Conservation (phyloP, 2,113 vertebrate species). For the Chaenogobius annularis region DNA sequence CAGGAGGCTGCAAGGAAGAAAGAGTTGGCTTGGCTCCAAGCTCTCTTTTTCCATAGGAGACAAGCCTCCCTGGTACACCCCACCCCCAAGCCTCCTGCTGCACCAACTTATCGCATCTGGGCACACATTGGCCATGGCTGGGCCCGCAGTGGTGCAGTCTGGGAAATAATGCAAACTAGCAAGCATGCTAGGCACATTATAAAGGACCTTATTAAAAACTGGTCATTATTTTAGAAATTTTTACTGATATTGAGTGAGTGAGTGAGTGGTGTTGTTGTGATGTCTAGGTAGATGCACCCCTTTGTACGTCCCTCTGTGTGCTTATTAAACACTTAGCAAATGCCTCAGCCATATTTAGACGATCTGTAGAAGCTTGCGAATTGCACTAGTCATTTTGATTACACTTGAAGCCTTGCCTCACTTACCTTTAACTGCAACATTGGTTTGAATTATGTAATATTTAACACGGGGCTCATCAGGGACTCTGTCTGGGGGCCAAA, state of each 20-base stretch:
- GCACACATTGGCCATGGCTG: slow-evolving; percentile 70
- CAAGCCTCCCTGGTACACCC: slow-evolving; percentile 47
- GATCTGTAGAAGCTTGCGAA: slow-evolving; percentile 89
- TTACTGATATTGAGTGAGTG: not conserved
- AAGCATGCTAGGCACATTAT: slow-evolving; percentile 31
- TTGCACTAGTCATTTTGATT: slow-evolving; percentile 98
- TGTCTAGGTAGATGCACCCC: slow-evolving; percentile 43
- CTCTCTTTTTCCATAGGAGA: slow-evolving; percentile 64
- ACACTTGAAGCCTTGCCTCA: slow-evolving; percentile 60
- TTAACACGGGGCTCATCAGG: slow-evolving; percentile 69
- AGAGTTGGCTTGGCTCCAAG: slow-evolving; percentile 73
- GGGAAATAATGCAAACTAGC: slow-evolving; percentile 47
- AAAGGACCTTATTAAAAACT: slow-evolving; percentile 35
- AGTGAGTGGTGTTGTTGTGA: not conserved
- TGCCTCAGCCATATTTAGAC: slow-evolving; percentile 85
- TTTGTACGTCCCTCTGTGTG: not conserved
- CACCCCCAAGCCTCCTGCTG: slow-evolving; percentile 43
- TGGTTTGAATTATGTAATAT: slow-evolving; percentile 1
- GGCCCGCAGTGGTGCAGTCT: slow-evolving; percentile 59
- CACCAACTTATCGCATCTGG: slow-evolving; percentile 80
- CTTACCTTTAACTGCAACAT: not conserved
- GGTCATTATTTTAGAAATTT: not conserved
- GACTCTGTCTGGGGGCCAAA: slow-evolving; percentile 78
- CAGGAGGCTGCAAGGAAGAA: slow-evolving; percentile 69
- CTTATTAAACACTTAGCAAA: slow-evolving; percentile 60